Evolutionary conservation across 2,113 vertebrate genomes (phyloP), one percentile per base, ranked within the genome.

Genomic region (Todiramphus saurophagus): DNA sequence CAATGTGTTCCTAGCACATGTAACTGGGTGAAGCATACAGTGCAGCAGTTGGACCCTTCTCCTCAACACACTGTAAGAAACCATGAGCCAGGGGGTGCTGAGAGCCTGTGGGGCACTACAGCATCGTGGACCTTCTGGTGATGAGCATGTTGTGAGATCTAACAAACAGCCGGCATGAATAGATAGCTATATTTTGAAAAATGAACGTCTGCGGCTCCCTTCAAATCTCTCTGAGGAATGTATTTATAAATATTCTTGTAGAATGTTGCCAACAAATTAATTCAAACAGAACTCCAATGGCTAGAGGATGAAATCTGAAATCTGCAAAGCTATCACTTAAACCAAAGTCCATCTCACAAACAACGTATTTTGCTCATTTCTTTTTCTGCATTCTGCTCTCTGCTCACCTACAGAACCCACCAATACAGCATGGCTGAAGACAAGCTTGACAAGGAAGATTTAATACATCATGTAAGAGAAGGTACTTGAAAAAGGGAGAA

Each of bases 1-100:
- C 90, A 95, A 88, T 92, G 83, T 92, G 95, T 95, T 91, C 19
- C 14, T 44, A 86, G 81, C 85, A 94, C 90, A 94, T 97, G 96
- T 68, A 74, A 41, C 51, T 67, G n/a, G 67, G 67, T 87, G 94
- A 96, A 95, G 50, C 66, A 74, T 43, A 79, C 41, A 95, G 91
- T 2, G 4, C 2, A 9, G 77, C 95, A 96, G 90, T 81, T 94
- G 82, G 92, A 89, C 58, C 41, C 31, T 81, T 23, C 50, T 77
- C 31, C 46, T 68, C 28, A 24, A 77, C 44, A 58, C 48, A 59
- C 24, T 63, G 87, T 30, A 31, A 37, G 56, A 62, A 48, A 79
- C 8, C 13, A 33, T 68, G 30, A 56, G 63, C 46, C 63, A 41
- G 27, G 16, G 43, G 70, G 28, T 76, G 72, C 69, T 24, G 81